Evolutionary conservation across 2,113 vertebrate species (phyloP).

Genomic region (Progne subis): DNA sequence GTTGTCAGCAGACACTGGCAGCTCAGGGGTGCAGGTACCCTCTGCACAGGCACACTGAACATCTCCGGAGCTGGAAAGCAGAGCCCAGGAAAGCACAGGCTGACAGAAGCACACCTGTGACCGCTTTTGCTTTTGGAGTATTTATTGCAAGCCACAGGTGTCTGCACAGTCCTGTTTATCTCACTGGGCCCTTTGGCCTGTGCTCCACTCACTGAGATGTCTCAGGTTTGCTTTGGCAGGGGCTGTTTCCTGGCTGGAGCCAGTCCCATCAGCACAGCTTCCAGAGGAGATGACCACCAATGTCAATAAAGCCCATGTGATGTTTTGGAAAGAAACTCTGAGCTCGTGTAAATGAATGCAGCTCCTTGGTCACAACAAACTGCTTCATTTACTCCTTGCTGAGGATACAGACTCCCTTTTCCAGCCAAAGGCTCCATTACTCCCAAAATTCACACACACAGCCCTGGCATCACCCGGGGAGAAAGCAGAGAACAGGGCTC

Average conservation of each 20-base stretch:
- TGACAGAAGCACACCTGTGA: conserved; percentile 44
- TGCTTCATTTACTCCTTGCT: neutral
- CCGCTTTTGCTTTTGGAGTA: conserved; percentile 22
- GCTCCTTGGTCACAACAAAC: neutral
- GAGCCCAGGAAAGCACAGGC: neutral
- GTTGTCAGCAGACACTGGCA: neutral
- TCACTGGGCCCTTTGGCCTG: conserved; percentile 3
- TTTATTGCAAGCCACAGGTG: conserved; percentile 66
- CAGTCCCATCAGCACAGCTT: conserved; percentile 23
- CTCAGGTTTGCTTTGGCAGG: conserved; percentile 53
- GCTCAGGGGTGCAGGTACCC: neutral
- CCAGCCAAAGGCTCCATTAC: neutral
- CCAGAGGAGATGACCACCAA: conserved; percentile 27
- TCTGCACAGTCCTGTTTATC: conserved; percentile 55
- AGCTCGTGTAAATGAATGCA: neutral
- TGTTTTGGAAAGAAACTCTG: conserved; percentile 13
- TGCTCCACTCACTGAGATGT: conserved; percentile 5
- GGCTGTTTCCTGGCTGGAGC: conserved; percentile 70
- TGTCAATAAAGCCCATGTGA: neutral
- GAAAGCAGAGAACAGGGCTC: neutral
- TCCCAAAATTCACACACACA: neutral
- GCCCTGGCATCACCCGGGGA: neutral
- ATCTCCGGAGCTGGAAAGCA: neutral
- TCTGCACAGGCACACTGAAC: neutral
- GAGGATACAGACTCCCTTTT: neutral